Evolutionary conservation across 1,140 invertebrate genomes (phyloP), one percentile per base, ranked within the genome.

Genomic region (Drosophila asahinai): DNA sequence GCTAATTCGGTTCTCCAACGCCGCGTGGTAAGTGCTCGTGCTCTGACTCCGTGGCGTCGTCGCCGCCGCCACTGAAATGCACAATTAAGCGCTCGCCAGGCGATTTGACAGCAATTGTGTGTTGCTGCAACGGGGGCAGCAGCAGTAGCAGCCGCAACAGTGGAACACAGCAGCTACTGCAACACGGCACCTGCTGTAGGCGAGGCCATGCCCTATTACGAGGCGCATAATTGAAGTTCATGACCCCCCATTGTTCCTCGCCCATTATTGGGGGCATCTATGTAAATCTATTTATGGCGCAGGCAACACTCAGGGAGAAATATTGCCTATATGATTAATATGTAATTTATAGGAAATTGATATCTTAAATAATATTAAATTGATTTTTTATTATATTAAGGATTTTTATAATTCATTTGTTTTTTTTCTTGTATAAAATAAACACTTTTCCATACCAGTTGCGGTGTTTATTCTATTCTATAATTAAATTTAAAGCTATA

Each of bases 201-300:
- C 36, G 47, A 47, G 42, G 38, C 27, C 64, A 52, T 65, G 65
- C 30, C 66, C 48, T 36, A 27, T 30, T 22, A 66, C 68, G 67
- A 67, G 58, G 73, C 70, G 52, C 65, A 63, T 84, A 90, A 89
- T 89, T 89, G 84, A 81, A 89, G 84, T 90, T 89, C 84, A 89
- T 86, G 84, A 90, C 86, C 81, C 84, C 77, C 83, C 71, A 57
- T 57, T 57, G 54, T 65, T 62, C 47, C 62, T 78, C 58, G 58
- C 67, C 76, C 54, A 42, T 19, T 43, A 47, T 77, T 65, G 55
- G 38, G 40, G 49, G 58, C 49, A 47, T 49, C 80, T 73, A 62
- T 67, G 40, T 79, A 51, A 47, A 47, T 47, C 80, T 73, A 74
- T 67, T 49, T 79, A 51, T 47, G 73, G 42, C 38, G 14, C 17